phyloP scores from a whole-genome alignment of 2,888 invertebrate genomes.

The Altica lythri region DNA sequence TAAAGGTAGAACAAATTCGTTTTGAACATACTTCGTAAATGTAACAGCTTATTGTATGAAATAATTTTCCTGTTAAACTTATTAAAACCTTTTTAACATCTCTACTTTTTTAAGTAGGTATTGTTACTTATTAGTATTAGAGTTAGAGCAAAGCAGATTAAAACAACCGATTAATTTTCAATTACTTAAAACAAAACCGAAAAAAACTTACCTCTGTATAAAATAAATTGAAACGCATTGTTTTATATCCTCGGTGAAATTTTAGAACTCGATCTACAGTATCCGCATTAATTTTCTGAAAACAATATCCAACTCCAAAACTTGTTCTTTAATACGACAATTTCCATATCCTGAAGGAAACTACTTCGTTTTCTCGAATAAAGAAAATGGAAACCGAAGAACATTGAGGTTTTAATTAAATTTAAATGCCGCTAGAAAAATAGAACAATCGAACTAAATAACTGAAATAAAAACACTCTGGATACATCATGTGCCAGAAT shows the following conservation, averaged over 20 bases:
- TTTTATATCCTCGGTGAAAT: conserved; percentile 3
- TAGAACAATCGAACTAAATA: background rate
- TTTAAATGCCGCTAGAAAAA: background rate
- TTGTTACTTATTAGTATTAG: too few relatives aligned
- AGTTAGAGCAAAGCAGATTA: too few relatives aligned
- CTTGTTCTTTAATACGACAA: conserved; percentile 17
- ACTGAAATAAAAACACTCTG: background rate
- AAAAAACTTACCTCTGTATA: too few relatives aligned
- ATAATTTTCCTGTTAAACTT: too few relatives aligned
- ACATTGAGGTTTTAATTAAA: conserved; percentile 21
- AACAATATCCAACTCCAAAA: conserved; percentile 17
- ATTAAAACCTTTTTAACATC: too few relatives aligned
- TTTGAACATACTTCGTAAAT: too few relatives aligned
- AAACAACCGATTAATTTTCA: too few relatives aligned
- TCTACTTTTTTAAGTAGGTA: too few relatives aligned
- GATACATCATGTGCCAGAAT: background rate
- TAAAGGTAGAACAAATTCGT: too few relatives aligned
- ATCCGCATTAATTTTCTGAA: conserved; percentile 16
- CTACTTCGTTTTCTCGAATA: conserved; percentile 5
- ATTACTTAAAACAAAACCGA: too few relatives aligned
- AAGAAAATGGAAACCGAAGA: conserved; percentile 9
- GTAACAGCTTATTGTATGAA: too few relatives aligned
- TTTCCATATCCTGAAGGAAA: conserved; percentile 14
- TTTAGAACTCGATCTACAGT: conserved; percentile 14
- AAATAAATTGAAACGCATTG: background rate